Percentiles rank a stretch among this genome's conserved stretches.
Evolutionary conservation across 2,888 invertebrate species (phyloP).

Genomic region (Noctua fimbriata): DNA sequence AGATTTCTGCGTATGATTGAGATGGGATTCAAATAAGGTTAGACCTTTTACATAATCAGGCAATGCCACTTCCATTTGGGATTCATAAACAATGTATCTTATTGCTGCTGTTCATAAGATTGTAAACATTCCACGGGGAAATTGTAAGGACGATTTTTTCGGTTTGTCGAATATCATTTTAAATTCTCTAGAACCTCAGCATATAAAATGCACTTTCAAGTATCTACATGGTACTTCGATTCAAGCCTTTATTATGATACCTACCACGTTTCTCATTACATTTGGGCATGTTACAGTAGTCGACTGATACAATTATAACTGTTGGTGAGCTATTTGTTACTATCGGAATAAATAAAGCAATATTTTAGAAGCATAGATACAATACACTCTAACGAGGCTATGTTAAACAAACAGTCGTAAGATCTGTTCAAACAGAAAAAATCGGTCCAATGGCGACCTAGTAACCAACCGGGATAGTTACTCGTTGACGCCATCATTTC

Average conservation of each 20-base stretch:
- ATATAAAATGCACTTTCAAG: neutral
- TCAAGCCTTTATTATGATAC: neutral
- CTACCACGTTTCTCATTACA: neutral
- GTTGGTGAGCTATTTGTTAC: neutral
- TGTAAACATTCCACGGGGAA: constrained; percentile 26
- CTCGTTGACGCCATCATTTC: constrained; percentile 29
- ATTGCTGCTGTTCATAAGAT: constrained; percentile 14
- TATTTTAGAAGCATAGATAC: constrained; percentile 7
- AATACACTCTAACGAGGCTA: constrained; percentile 29
- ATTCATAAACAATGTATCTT: constrained; percentile 33
- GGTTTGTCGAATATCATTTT: neutral
- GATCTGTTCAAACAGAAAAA: constrained; percentile 45
- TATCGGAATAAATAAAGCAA: neutral
- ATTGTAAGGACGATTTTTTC: neutral
- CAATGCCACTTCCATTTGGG: constrained; percentile 16
- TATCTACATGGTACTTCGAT: neutral
- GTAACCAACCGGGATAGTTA: constrained; percentile 38
- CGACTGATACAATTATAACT: neutral
- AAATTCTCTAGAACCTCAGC: constrained; percentile 8
- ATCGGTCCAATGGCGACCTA: constrained; percentile 32
- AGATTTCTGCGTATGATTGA: constrained; percentile 46
- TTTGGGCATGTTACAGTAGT: neutral
- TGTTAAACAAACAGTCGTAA: constrained; percentile 34
- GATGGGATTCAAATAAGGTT: constrained; percentile 32
- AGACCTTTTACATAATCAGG: constrained; percentile 31